Percentiles rank a stretch among this genome's conserved stretches.
These are phyloP conservation scores for Adelphocoris suturalis DNA, from an alignment of 2,888 invertebrate species.

Conservation along the genomic window DNA sequence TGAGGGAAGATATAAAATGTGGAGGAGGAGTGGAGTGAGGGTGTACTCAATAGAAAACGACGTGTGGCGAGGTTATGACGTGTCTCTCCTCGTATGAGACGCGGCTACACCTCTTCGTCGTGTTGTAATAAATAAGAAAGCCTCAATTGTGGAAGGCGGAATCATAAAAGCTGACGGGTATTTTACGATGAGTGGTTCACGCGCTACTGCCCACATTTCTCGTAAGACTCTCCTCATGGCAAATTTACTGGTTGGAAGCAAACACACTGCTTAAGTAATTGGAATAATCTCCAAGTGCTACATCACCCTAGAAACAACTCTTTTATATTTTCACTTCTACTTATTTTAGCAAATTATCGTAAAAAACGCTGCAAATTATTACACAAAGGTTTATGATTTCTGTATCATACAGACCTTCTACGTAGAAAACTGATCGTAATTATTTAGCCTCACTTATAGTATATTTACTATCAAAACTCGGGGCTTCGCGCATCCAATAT, in stretches of 20 bases:
- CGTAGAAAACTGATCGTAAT: too few species aligned
- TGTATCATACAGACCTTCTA: too few species aligned
- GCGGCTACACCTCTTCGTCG: not conserved
- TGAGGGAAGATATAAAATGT: too few species aligned
- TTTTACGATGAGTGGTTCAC: constrained; percentile 20
- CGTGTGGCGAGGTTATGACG: too few species aligned
- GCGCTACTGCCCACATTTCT: not conserved
- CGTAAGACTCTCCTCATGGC: not conserved
- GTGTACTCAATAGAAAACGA: not conserved
- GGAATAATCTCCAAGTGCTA: not conserved
- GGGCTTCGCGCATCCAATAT: too few species aligned
- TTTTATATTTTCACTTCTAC: not conserved
- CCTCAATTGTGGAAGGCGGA: constrained; percentile 7
- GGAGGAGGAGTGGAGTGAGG: not conserved
- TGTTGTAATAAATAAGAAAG: not conserved
- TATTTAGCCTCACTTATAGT: too few species aligned
- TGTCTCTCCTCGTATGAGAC: too few species aligned
- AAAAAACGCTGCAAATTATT: too few species aligned
- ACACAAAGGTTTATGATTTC: too few species aligned
- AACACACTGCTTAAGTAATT: not conserved
- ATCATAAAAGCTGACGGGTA: not conserved
- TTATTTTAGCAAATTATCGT: not conserved
- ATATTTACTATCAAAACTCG: too few species aligned
- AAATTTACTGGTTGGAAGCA: not conserved
- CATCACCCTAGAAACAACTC: not conserved